Base-by-base conservation (phyloP, 2,113 vertebrate genomes). In the Hypocryptadius cinnamomeus region DNA sequence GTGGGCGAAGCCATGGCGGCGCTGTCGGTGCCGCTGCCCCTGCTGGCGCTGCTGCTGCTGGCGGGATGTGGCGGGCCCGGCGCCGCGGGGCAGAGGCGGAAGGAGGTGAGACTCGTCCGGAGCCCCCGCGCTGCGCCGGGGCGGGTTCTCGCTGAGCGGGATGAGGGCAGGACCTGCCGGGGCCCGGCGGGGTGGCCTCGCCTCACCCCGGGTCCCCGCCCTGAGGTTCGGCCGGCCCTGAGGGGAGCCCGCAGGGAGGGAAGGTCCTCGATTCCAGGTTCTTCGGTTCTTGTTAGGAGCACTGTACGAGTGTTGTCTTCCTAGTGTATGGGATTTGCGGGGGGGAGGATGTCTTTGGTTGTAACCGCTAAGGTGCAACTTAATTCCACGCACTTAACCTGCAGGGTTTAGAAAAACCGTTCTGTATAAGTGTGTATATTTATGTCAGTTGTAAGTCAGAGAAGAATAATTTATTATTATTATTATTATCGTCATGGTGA, bases 11-110 rank as follows among this genome's bases (percentile, higher is more conserved):
- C 2, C 1, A 97, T 97, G 97, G 96, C 95, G 94, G 88, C 33
- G n/a, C 2, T 86, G 31, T 25, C 57, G 59, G 40, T 24, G 21
- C 11, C n/a, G 14, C 37, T 54, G 80, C 23, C 64, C 33, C 27
- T 13, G 8, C 5, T 73, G 47, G 5, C 1, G 33, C 21, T 95
- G 85, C 9, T 61, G 31, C 8, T 95, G 21, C 68, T 97, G n/a
- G 10, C 96, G 25, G 88, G 96, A 33, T 89, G 85, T 24, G 63
- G 94, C 35, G 96, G 89, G 10, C 79, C 54, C 6, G 60, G 57
- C 4, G 92, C 93, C 4, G 92, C 96, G 6, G 98, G 97, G 8
- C 98, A 98, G 95, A 98, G 98, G 97, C 98, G 98, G 60, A 98
- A 98, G 72, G 98, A 99, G 98, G 98, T 98, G 92, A 85, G 93